Conservation (phyloP, 2,888 invertebrate genomes). For the Alsophila aescularia region DNA sequence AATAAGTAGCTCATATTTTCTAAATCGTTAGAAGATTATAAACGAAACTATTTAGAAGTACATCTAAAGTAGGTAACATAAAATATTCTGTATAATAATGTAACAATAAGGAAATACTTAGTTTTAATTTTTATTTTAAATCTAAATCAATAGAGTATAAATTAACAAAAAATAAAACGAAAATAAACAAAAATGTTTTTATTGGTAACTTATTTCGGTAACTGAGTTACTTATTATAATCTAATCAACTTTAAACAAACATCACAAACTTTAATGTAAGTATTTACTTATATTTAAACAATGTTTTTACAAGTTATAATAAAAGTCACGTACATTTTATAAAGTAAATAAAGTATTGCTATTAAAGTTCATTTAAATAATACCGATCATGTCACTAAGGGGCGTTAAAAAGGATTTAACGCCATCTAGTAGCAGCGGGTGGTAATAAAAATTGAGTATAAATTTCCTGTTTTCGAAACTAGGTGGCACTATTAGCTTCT, state of each 20-base stretch:
- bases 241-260: slow-evolving; percentile 13
- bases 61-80: neutral
- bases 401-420: slow-evolving; percentile 21
- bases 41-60: neutral
- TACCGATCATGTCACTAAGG: slow-evolving; percentile 10
- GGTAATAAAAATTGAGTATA: neutral
- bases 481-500: slow-evolving; percentile 1
- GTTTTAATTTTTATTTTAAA: neutral
- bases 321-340: neutral
- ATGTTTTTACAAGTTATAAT: slow-evolving; percentile 3
- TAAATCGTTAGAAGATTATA: neutral
- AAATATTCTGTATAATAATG: slow-evolving; percentile 14
- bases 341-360: neutral
- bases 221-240: slow-evolving; percentile 13
- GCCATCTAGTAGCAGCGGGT: slow-evolving; percentile 14
- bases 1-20: neutral
- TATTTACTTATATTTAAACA: neutral
- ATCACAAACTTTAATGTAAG: slow-evolving; percentile 34
- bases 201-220: slow-evolving; percentile 17
- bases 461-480: neutral
- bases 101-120: neutral
- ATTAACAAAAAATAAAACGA: neutral
- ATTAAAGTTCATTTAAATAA: neutral
- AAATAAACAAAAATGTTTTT: neutral
- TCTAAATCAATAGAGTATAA: neutral